A percentile compares a stretch with the other conserved stretches of the same genome.
Evolutionary conservation across 2,797 vertebrate genomes (phyloP).

Genomic region (Phataginus tetradactyla): DNA sequence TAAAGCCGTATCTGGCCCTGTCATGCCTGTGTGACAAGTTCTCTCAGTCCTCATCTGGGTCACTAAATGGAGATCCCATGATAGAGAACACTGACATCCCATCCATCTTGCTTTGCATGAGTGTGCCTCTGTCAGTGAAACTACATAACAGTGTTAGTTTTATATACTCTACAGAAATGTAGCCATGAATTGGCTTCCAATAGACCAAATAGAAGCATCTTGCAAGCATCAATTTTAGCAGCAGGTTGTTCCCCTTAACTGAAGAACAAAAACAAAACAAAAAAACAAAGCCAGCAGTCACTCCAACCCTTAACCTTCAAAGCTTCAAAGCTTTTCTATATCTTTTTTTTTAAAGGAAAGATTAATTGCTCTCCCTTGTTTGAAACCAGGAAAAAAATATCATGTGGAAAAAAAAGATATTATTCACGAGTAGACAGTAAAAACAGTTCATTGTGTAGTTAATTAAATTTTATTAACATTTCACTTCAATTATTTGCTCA

Average conservation of each 20-base stretch:
- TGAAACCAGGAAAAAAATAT: conserved; percentile 52
- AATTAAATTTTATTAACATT: conserved; percentile 71
- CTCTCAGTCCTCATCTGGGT: conserved; percentile 88
- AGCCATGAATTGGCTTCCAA: conserved; percentile 78
- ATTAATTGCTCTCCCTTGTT: conserved; percentile 47
- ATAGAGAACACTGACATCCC: conserved; percentile 90
- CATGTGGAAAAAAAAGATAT: conserved; percentile 41
- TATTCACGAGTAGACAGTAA: conserved; percentile 44
- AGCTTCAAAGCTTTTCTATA: conserved; percentile 24
- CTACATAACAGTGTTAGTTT: conserved; percentile 87
- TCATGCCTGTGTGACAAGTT: conserved; percentile 85
- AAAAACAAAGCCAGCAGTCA: not conserved
- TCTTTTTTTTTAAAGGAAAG: conserved; percentile 25
- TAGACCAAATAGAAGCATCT: conserved; percentile 52
- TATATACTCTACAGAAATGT: conserved; percentile 82
- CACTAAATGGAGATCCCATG: conserved; percentile 91
- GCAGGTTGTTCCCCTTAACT: not conserved
- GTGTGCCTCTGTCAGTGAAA: conserved; percentile 87
- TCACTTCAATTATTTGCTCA: conserved; percentile 32
- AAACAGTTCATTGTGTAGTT: conserved; percentile 17
- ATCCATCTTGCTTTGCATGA: conserved; percentile 93
- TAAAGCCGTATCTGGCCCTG: conserved; percentile 80
- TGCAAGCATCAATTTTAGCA: conserved; percentile 30
- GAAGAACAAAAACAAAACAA: not conserved
- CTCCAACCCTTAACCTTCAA: not conserved